Evolutionary conservation across 2,888 invertebrate genomes (phyloP).

Genomic region (Macaria liturata): DNA sequence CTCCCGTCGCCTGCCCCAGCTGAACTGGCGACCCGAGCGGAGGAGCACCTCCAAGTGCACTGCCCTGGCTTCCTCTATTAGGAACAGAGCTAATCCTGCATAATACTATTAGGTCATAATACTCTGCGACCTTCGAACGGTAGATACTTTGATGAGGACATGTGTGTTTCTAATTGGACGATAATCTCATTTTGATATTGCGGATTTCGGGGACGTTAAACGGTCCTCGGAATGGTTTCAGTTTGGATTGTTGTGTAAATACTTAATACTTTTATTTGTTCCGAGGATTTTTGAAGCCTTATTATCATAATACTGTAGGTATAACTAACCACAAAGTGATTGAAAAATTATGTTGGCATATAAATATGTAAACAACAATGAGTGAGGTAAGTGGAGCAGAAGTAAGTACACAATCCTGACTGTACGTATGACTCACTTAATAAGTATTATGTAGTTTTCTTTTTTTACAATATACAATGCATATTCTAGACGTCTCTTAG

Average conservation of each 20-base stretch:
- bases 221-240: conserved; percentile 1
- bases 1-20: conserved; percentile 37
- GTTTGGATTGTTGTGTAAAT: neutral
- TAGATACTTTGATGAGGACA: conserved; percentile 55
- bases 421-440: too few relatives aligned
- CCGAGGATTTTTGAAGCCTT: neutral
- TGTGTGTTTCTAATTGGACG: conserved; percentile 43
- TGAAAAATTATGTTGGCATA: too few relatives aligned
- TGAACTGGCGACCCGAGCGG: conserved; percentile 42
- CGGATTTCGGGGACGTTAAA: conserved; percentile 27
- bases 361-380: too few relatives aligned
- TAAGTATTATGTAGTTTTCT: too few relatives aligned
- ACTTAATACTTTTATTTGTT: neutral
- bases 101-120: conserved; percentile 70
- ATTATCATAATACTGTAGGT: too few relatives aligned
- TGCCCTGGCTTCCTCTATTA: conserved; percentile 71
- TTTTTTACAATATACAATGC: too few relatives aligned
- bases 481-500: too few relatives aligned
- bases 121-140: conserved; percentile 55
- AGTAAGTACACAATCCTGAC: too few relatives aligned
- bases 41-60: conserved; percentile 64
- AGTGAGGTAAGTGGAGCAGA: too few relatives aligned
- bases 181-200: conserved; percentile 29
- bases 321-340: too few relatives aligned
- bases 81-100: conserved; percentile 56